Conservation (phyloP, 2,113 vertebrate species). For the Ceuthmochares aereus region DNA sequence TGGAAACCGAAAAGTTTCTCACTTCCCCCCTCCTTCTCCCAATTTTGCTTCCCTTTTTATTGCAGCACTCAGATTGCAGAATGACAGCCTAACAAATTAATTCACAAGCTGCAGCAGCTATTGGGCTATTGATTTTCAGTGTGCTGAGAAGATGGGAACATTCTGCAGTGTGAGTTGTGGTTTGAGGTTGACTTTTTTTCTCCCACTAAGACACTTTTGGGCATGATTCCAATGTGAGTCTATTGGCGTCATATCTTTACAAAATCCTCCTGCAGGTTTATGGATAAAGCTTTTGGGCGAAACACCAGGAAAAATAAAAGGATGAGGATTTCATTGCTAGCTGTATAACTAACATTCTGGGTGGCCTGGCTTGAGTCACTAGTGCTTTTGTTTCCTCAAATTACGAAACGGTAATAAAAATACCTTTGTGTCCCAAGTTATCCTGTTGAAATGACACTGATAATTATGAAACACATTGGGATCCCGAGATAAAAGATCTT, state of each 20-base stretch:
- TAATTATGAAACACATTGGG: background rate
- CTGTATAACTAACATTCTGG: background rate
- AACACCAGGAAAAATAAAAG: background rate
- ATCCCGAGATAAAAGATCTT: background rate
- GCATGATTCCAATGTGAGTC: background rate
- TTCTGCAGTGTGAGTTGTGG: conserved; percentile 51
- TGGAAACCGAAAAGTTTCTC: conserved; percentile 16
- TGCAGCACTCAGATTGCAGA: conserved; percentile 29
- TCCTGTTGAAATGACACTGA: background rate
- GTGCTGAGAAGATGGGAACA: conserved; percentile 48
- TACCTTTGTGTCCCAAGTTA: background rate
- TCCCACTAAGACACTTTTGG: conserved; percentile 6
- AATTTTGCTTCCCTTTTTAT: conserved; percentile 11
- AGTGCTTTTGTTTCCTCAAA: background rate
- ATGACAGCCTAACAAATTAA: conserved; percentile 57
- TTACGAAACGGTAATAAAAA: background rate
- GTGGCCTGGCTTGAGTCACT: background rate
- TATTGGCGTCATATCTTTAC: background rate
- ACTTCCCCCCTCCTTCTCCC: background rate
- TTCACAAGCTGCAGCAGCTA: conserved; percentile 42
- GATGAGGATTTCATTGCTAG: background rate
- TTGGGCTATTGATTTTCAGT: conserved; percentile 69
- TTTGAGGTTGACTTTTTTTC: conserved; percentile 23
- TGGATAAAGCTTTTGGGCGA: background rate
- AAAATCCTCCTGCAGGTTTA: background rate